Base-by-base conservation (phyloP, 2,888 invertebrate genomes). In the Torymus auratus region DNA sequence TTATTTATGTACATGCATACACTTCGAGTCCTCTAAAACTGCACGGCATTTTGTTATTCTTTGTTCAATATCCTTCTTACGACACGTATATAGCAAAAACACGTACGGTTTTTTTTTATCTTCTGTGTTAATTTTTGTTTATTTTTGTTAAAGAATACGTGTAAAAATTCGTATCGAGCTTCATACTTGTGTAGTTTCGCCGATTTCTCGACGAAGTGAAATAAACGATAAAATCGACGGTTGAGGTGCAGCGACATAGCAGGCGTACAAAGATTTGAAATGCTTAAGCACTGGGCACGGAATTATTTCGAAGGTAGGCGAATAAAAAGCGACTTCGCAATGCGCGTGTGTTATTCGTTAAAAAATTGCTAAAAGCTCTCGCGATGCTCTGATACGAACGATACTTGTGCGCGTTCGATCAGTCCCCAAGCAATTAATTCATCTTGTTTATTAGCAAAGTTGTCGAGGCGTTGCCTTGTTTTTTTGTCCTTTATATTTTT, bases 341-440 rank as follows among this genome's bases (percentile, higher is more conserved):
- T 52, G 28, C 14, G 56, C 28, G 4, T 41, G n/a, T 13, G 17
- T 20, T 20, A 20, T 68, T 53, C 60, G 50, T 55, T 65, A 71
- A 71, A 77, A 78, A 72, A 60, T 52, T 14, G 20, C 62, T 28
- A 17, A 62, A 56, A 50, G 17, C 62, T 53, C 76, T 61, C 55
- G 56, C 64, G 62, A 11, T 50, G 58, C 62, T 52, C 68, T 56
- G 68, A 73, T 41, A 28, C 72, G 78, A 73, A 58, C 64, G 64
- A 23, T 69, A 61, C 55, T 78, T 73, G 78, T 78, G 78, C 68
- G 78, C 78, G 68, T 68, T 50, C 67, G 60, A 78, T 78, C 72
- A 72, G 72, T 62, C 28, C 50, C 68, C 20, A 64, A 77, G 77
- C 77, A 56, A 41, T 41, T 41, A 70, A 28, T 50, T 14, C 23